These are phyloP conservation scores for Aphodius sticticus DNA, from an alignment of 2,888 invertebrate genomes.

Conservation along the genomic window DNA sequence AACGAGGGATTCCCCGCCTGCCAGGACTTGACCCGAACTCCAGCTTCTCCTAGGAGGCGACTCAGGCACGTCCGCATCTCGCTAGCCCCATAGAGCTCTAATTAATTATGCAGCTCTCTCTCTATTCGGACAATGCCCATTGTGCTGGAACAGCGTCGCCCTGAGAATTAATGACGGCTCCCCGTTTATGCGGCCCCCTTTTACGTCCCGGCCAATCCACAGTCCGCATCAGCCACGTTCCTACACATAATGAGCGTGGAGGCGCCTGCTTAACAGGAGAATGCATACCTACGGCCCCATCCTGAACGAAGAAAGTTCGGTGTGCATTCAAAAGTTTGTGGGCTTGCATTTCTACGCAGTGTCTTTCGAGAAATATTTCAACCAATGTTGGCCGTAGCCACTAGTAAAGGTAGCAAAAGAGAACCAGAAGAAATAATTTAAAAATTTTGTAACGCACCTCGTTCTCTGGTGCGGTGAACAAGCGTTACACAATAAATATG, in stretches of 20 bases:
- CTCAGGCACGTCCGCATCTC: conserved; percentile 41
- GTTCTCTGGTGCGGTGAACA: too few relatives aligned
- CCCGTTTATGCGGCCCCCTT: conserved; percentile 4
- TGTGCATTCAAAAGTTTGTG: conserved; percentile 8
- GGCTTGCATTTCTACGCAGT: neutral
- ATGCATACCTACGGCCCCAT: neutral
- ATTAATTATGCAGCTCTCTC: conserved; percentile 49
- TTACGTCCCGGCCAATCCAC: neutral
- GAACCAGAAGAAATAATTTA: too few relatives aligned
- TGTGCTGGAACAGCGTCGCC: conserved; percentile 46
- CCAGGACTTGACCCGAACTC: conserved; percentile 38
- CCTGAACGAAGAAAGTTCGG: neutral
- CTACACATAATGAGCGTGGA: neutral
- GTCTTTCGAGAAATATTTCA: neutral
- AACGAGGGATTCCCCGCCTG: conserved; percentile 26
- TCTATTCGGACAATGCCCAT: conserved; percentile 49
- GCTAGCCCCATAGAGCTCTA: conserved; percentile 41
- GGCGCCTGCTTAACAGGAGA: neutral
- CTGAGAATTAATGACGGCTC: conserved; percentile 48
- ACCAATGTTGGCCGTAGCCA: too few relatives aligned
- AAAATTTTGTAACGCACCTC: too few relatives aligned
- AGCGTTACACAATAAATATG: too few relatives aligned
- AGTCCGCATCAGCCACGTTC: neutral
- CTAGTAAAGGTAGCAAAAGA: too few relatives aligned
- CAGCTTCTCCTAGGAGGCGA: conserved; percentile 30